Base-by-base conservation (phyloP, 2,888 invertebrate species). In the Caenorhabditis macrosperma region DNA sequence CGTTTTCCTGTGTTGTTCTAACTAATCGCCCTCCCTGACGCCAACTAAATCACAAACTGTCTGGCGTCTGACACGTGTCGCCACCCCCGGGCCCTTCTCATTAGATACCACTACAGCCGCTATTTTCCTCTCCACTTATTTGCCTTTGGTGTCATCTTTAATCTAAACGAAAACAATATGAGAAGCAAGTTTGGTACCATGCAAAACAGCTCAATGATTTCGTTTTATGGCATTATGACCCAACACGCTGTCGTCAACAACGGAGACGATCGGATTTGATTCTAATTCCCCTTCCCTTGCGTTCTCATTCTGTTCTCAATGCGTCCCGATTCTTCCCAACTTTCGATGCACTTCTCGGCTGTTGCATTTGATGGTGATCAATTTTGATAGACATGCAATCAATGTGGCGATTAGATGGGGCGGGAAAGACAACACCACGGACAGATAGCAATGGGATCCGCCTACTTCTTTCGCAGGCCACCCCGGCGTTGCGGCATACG, bases 301-400 rank as follows among this genome's bases (percentile, higher is more conserved):
- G n/a, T n/a, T n/a, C n/a, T n/a, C n/a, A n/a, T n/a, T n/a, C n/a
- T n/a, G n/a, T n/a, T n/a, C n/a, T n/a, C n/a, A n/a, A n/a, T n/a
- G n/a, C n/a, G n/a, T n/a, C n/a, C n/a, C n/a, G n/a, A n/a, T n/a
- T n/a, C n/a, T n/a, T n/a, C n/a, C n/a, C n/a, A n/a, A n/a, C n/a
- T n/a, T n/a, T n/a, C n/a, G n/a, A n/a, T 71, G 50, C 46, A 61
- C 46, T 63, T 52, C 0, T 22, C 33, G 6, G 33, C n/a, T n/a
- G n/a, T 5, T 33, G 33, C 17, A 35, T 20, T 72, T 78, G 77
- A 78, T 69, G 71, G 64, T 78, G 60, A 78, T 78, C 71, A 72
- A 71, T 66, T 59, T 46, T 78, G 78, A 71, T 71, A 78, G 69
- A 71, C 77, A 78, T 78, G 66, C 71, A 78, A 78, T 71, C 78